Evolutionary conservation across 2,797 vertebrate genomes (phyloP), one percentile per base, ranked within the genome.

Genomic region (Oceanodroma leucorhoa): DNA sequence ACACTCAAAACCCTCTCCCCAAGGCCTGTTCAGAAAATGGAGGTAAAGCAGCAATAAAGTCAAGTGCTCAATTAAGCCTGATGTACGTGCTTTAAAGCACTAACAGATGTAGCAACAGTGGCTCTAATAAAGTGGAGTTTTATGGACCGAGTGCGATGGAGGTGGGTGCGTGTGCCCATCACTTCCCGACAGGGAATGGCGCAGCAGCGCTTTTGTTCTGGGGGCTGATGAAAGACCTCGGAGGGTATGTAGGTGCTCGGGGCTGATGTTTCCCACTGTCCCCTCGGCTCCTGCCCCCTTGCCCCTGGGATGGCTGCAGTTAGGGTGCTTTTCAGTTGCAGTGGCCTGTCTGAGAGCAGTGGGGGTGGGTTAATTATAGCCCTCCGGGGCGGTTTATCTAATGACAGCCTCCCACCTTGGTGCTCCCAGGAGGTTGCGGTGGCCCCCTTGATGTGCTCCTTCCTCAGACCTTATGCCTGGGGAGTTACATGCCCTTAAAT

Each of bases 31-130:
- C 58, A 72, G 66, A 77, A 95, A 89, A 93, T 38, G 54, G 84
- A 95, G 95, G 92, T 96, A 95, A 94, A 93, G 69, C 55, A 83
- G 62, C 83, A 91, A 58, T 93, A 87, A 96, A 93, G 66, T 93
- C 62, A 91, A 93, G 54, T 91, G 82, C 65, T 84, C 72, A 90
- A 80, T 89, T 88, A 90, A 97, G 65, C 69, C 93, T 93, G 92
- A 92, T 90, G 38, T 79, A 71, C 7, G 12, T 86, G 69, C 85
- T 92, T 93, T 94, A 94, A 96, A 96, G 84, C 78, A 80, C 41
- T 93, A 87, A 87, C 88, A 96, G 94, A 94, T 96, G 94, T 94
- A 48, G 78, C 45, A 85, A 34, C 55, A 79, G 76, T 91, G 78
- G 54, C 64, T 91, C 61, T 87, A 80, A 82, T 84, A 81, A 93